These are phyloP conservation scores for Helarctos malayanus DNA, from an alignment of 2,797 vertebrate species.

Conservation along the genomic window DNA sequence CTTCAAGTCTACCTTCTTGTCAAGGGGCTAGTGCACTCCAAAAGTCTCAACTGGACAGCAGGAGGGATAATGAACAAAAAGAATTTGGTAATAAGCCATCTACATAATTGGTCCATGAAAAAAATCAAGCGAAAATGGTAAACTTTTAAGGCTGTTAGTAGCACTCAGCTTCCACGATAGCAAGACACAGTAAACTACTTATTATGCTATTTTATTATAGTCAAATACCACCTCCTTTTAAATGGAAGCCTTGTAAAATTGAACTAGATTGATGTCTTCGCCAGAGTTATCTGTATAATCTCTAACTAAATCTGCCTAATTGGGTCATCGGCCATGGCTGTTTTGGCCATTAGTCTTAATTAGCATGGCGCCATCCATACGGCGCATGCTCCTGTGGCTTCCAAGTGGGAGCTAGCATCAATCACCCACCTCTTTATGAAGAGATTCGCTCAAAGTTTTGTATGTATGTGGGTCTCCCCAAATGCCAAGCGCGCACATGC, in stretches of 20 bases:
- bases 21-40: slow-evolving; percentile 40
- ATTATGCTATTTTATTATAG: slow-evolving; percentile 64
- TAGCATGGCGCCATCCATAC: slow-evolving; percentile 16
- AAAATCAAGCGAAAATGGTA: slow-evolving; percentile 59
- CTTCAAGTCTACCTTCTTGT: slow-evolving; percentile 34
- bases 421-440: neutral
- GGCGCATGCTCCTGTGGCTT: neutral
- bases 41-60: slow-evolving; percentile 1
- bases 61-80: slow-evolving; percentile 59
- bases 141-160: slow-evolving; percentile 59
- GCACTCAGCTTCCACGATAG: slow-evolving; percentile 48
- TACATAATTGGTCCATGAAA: slow-evolving; percentile 41
- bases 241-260: slow-evolving; percentile 60
- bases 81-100: slow-evolving; percentile 47
- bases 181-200: slow-evolving; percentile 52
- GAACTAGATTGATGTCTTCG: slow-evolving; percentile 53
- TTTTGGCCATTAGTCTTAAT: slow-evolving; percentile 56
- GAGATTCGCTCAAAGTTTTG: neutral
- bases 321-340: slow-evolving; percentile 42
- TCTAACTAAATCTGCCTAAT: slow-evolving; percentile 37
- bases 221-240: slow-evolving; percentile 57
- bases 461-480: neutral
- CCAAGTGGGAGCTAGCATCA: neutral
- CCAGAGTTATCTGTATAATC: slow-evolving; percentile 62
- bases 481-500: neutral